Base-by-base conservation (phyloP, 2,113 vertebrate genomes). In the Tauraco erythrolophus region DNA sequence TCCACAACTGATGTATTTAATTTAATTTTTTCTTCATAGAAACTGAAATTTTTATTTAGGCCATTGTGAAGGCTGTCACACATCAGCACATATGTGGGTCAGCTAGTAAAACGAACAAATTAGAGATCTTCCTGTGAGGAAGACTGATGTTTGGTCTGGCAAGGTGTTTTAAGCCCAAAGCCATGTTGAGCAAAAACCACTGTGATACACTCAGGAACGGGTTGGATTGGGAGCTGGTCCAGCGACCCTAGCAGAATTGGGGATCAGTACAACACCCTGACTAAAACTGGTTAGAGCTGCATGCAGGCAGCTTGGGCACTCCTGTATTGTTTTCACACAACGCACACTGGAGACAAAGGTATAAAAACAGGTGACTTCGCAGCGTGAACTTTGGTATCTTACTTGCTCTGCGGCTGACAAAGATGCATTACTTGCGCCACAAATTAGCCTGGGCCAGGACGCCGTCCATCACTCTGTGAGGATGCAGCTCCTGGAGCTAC, bases 401-500 rank as follows among this genome's bases (percentile, higher is more conserved):
- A 12, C 11, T 72, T 45, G 37, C 15, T 33, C 50, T 0, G 0
- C 0, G n/a, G 18, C 37, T 62, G 51, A 50, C 60, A 70, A 14
- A 37, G 33, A 41, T 11, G 27, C 1, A 14, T 3, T 62, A 2
- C 27, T 33, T 25, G 16, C 37, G 19, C 15, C 17, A 3, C 50
- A 39, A 7, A 18, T 48, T 35, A 53, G 33, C 30, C 28, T 2
- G 8, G 23, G n/a, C 43, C 24, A 2, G 0, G 14, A 30, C 2
- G 21, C 6, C 19, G 77, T 28, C 1, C 1, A 6, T 31, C 0
- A 0, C 56, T 56, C 64, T 43, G 14, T 18, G 68, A 31, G 14
- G 43, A 5, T 14, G 19, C 45, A 72, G 5, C 25, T 35, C 14
- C 43, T 6, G 23, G 0, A 33, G 48, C 11, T 33, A n/a, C 33